Percentiles rank a stretch among this genome's conserved stretches.
phyloP scores from a whole-genome alignment of 2,797 vertebrate genomes.

The Acanthornis magna region DNA sequence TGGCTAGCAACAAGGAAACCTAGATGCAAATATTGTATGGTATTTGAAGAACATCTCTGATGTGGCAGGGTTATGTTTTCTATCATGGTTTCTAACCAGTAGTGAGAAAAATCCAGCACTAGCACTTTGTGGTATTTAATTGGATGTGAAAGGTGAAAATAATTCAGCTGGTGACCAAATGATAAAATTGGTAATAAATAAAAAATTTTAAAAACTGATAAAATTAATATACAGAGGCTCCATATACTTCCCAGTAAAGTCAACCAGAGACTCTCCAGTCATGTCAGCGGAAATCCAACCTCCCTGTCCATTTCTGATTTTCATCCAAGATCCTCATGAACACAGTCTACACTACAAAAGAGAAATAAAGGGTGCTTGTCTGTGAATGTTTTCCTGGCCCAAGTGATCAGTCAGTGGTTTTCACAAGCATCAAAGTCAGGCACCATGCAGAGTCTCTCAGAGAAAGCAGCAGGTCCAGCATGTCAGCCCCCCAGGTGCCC shows the following conservation, averaged over 20 bases:
- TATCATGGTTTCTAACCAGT: conserved; percentile 11
- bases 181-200: neutral
- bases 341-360: neutral
- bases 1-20: conserved; percentile 38
- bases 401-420: neutral
- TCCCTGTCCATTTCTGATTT: neutral
- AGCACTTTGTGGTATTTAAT: neutral
- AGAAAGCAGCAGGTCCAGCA: neutral
- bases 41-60: neutral
- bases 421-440: neutral
- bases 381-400: neutral
- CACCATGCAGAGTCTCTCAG: fast-evolving
- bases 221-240: neutral
- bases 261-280: neutral
- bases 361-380: neutral
- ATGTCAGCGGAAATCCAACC: neutral
- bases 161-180: neutral
- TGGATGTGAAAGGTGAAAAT: neutral
- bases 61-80: conserved; percentile 43
- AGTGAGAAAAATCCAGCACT: neutral
- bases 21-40: conserved; percentile 37
- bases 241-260: neutral
- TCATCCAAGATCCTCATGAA: neutral
- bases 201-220: neutral
- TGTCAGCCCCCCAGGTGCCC: neutral